phyloP scores from a whole-genome alignment of 2,797 vertebrate genomes.

The Spinibarbus caldwelli region DNA sequence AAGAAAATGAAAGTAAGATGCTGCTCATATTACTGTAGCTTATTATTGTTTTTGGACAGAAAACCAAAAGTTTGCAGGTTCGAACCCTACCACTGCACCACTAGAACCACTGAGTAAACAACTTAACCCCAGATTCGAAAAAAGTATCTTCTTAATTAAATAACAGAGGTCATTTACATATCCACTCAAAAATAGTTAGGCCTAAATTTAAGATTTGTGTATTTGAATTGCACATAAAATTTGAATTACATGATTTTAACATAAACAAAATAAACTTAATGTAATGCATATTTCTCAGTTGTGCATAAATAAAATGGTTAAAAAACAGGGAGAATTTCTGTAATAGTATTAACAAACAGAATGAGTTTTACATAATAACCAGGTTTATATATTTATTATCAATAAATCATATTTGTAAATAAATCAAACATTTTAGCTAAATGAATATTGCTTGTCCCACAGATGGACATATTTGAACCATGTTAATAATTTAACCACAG shows the following conservation, averaged over 20 bases:
- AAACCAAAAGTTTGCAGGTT: background rate
- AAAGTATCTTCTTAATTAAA: too few species aligned
- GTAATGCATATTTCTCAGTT: background rate
- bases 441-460: background rate
- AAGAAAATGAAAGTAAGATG: constrained; percentile 87
- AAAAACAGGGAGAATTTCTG: background rate
- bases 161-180: too few species aligned
- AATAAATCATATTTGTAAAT: background rate
- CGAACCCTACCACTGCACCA: background rate
- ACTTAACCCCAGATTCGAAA: background rate
- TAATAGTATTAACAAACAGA: background rate
- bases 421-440: background rate
- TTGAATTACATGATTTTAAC: background rate
- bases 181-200: background rate
- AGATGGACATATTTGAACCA: background rate
- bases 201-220: background rate
- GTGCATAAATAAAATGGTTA: background rate
- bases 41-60: background rate
- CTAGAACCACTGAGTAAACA: too few species aligned
- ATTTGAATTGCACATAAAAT: background rate
- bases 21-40: background rate
- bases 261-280: background rate
- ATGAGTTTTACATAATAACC: background rate
- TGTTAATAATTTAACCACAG: background rate
- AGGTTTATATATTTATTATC: background rate